Evolutionary conservation across 2,888 invertebrate genomes (phyloP), one percentile per base, ranked within the genome.

Genomic region (Dorcus parallelipipedus): DNA sequence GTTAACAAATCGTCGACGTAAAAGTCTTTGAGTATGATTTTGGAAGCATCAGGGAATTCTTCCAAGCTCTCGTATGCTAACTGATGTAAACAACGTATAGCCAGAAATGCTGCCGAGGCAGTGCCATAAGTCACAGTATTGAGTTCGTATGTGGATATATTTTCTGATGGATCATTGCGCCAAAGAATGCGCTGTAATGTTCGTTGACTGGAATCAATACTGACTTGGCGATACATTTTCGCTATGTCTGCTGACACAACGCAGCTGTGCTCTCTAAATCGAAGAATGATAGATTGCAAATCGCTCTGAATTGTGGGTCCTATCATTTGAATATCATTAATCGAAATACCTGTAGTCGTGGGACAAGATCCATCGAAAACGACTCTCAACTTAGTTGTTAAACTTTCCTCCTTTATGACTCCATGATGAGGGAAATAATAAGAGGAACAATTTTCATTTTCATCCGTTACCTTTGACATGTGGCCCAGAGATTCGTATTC

Each of bases 181-280:
- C 66, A 64, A 0, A 68, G 23, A 9, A 58, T 66, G n/a, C 66
- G 40, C 9, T 65, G 60, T 23, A 60, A 62, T 40, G 65, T 49
- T 4, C 45, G 20, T 7, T 70, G 54, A 2, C 52, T 23, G 7
- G 56, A 54, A 20, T 63, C 14, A 0, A 69, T 45, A 6, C 43
- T 4, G 4, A 72, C 62, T 50, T 68, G 66, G 0, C 62, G 59
- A 49, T 65, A 72, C 62, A 71, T 70, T 52, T 67, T 60, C 3
- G 47, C 52, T 9, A 73, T 62, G 43, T 72, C 71, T 1, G 63
- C 68, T 3, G 60, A 60, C 1, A 71, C 26, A 1, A 66, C 67
- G 38, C 20, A 56, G 33, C 20, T 6, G 39, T 62, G 48, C 14
- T 9, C 38, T 42, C 62, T n/a, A 52, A 62, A 62, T 5, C 57